These are phyloP conservation scores for Cisticola juncidis DNA, from an alignment of 2,113 vertebrate species.

Conservation along the genomic window DNA sequence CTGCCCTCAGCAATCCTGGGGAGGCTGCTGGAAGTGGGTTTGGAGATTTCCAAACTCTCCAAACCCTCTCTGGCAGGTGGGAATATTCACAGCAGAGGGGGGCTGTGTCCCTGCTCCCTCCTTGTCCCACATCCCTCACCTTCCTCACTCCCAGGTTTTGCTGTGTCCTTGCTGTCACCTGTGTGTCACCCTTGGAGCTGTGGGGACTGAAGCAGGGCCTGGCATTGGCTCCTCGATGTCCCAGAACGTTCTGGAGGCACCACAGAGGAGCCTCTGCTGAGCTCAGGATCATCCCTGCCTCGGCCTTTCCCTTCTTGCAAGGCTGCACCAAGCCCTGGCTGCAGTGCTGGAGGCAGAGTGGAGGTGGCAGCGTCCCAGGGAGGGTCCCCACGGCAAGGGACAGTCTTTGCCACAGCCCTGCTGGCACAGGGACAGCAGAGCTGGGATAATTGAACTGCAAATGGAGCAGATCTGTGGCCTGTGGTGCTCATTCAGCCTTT, in stretches of 20 bases:
- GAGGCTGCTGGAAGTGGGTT: not conserved
- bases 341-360: rapidly evolving
- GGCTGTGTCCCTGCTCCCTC: not conserved
- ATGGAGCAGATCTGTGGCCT: not conserved
- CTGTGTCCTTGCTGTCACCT: rapidly evolving
- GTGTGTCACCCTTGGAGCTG: not conserved
- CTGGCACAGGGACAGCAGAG: not conserved
- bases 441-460: not conserved
- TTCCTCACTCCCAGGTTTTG: not conserved
- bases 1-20: not conserved
- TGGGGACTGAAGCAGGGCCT: not conserved
- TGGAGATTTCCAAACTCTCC: no score
- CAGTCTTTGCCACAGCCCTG: rapidly evolving
- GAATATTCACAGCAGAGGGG: not conserved
- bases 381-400: no score
- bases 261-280: not conserved
- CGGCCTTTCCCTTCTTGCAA: not conserved
- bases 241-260: rapidly evolving
- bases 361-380: not conserved
- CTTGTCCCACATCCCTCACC: not conserved
- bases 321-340: rapidly evolving
- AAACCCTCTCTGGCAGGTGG: no score
- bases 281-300: not conserved
- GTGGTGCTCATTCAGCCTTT: not conserved
- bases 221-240: not conserved